Conservation (phyloP, 2,888 invertebrate genomes). For the Neoitamus cyanurus region DNA sequence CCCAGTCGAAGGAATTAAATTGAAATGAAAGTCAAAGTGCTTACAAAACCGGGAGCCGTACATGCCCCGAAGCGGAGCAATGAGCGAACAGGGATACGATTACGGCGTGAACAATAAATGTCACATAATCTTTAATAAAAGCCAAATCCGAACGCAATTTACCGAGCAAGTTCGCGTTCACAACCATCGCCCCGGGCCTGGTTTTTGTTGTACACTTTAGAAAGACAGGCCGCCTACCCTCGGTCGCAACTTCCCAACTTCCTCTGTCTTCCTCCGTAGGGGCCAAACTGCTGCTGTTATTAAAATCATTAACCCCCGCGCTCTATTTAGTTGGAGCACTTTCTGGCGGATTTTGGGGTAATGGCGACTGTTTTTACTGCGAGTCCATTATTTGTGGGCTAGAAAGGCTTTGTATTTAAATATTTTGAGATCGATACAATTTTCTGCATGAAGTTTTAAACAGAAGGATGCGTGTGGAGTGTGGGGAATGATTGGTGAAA, state of each 20-base stretch:
- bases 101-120: slow-evolving; percentile 66
- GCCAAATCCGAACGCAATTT: slow-evolving; percentile 57
- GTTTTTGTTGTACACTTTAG: slow-evolving; percentile 11
- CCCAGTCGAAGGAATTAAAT: slow-evolving; percentile 41
- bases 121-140: slow-evolving; percentile 65
- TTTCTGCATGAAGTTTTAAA: not conserved
- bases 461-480: not conserved
- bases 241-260: not conserved
- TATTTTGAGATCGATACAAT: not conserved
- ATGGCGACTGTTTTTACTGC: not conserved
- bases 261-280: not conserved
- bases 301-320: slow-evolving; percentile 41
- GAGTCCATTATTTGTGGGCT: not conserved
- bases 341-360: not conserved
- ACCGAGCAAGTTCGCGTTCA: slow-evolving; percentile 31
- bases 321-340: slow-evolving; percentile 9
- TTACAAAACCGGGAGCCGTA: slow-evolving; percentile 38
- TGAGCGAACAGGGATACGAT: slow-evolving; percentile 55
- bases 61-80: slow-evolving; percentile 48
- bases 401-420: not conserved
- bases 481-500: too few species aligned
- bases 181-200: slow-evolving; percentile 1
- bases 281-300: slow-evolving; percentile 27
- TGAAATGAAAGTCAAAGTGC: slow-evolving; percentile 49
- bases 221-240: not conserved